phyloP scores from a whole-genome alignment of 2,888 invertebrate genomes.

The Bimastos eiseni region DNA sequence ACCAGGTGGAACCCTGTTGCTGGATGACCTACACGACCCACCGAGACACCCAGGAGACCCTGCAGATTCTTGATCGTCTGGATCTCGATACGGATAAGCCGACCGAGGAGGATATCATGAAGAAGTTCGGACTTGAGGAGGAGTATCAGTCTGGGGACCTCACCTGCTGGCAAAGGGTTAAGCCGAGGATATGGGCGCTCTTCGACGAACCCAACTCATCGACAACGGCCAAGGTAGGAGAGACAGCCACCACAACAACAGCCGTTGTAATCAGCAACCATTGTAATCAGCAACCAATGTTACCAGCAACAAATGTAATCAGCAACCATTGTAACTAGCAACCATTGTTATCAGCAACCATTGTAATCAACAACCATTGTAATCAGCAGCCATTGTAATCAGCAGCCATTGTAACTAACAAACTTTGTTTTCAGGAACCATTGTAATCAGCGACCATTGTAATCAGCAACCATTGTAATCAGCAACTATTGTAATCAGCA shows the following conservation, averaged over 20 bases:
- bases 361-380: too few species aligned
- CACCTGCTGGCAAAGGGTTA: constrained; percentile 84
- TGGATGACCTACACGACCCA: constrained; percentile 82
- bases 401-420: too few species aligned
- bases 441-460: too few species aligned
- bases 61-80: constrained; percentile 92
- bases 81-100: constrained; percentile 95
- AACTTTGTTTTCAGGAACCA: too few species aligned
- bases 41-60: constrained; percentile 95
- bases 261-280: too few species aligned
- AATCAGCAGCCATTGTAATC: not conserved
- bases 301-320: too few species aligned
- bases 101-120: constrained; percentile 93
- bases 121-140: constrained; percentile 79
- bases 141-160: constrained; percentile 63
- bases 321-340: not conserved
- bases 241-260: not conserved
- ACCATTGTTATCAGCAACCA: not conserved
- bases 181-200: constrained; percentile 96
- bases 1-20: constrained; percentile 76
- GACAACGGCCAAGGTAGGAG: constrained; percentile 85
- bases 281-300: not conserved
- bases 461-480: too few species aligned
- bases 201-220: constrained; percentile 99
- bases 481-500: too few species aligned